Percentiles rank a stretch among this genome's conserved stretches.
Conservation (phyloP, 1,140 invertebrate species). For the Leptinotarsa texana region DNA sequence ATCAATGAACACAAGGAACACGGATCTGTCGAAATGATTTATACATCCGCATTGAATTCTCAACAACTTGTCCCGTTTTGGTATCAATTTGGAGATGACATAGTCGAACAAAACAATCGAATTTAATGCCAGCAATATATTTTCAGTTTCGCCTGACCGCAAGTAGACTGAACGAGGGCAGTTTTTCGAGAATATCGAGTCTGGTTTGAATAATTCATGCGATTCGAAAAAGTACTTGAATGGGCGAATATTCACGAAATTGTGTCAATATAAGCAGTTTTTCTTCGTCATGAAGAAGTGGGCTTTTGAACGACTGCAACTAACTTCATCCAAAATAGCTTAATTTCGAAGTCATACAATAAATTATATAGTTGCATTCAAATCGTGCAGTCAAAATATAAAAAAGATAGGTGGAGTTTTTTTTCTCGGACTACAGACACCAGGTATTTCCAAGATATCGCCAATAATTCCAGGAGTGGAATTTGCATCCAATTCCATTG, state of each 20-base stretch:
- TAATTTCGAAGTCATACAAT: too few relatives aligned
- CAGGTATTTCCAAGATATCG: too few relatives aligned
- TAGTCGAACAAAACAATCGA: constrained; percentile 1
- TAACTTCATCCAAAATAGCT: too few relatives aligned
- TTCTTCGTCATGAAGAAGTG: too few relatives aligned
- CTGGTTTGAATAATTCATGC: constrained; percentile 9
- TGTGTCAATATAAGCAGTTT: neutral
- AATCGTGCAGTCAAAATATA: too few relatives aligned
- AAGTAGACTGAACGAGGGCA: constrained; percentile 17
- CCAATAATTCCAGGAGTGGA: too few relatives aligned
- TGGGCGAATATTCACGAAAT: neutral
- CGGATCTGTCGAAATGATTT: neutral
- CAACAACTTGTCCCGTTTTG: constrained; percentile 1
- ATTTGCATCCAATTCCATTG: too few relatives aligned
- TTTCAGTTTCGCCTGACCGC: neutral
- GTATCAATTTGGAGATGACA: constrained; percentile 3
- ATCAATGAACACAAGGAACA: neutral
- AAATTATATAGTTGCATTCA: too few relatives aligned
- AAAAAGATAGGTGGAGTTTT: too few relatives aligned
- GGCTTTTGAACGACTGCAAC: too few relatives aligned
- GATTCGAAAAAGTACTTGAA: neutral
- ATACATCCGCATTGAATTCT: neutral
- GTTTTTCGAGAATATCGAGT: constrained; percentile 19
- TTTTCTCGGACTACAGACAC: too few relatives aligned
- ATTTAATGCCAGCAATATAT: neutral